Evolutionary conservation across 2,113 vertebrate genomes (phyloP).

Genomic region (Heptranchias perlo): DNA sequence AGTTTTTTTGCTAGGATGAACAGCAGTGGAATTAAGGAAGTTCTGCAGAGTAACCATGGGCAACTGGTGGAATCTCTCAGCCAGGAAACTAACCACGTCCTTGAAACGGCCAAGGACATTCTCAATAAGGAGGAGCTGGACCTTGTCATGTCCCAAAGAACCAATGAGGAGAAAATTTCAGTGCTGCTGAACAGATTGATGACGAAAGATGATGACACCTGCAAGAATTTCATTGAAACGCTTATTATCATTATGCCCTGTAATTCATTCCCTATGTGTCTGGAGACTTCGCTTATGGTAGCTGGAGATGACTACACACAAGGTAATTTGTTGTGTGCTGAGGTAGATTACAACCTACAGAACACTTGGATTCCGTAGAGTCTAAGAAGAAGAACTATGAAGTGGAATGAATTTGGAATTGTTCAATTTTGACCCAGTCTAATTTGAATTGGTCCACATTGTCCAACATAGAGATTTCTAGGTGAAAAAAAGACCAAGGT

Average conservation of each 20-base stretch:
- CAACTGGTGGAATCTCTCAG: slow-evolving; percentile 57
- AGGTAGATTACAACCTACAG: background rate
- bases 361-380: too few species aligned
- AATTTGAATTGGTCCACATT: background rate
- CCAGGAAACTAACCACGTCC: slow-evolving; percentile 42
- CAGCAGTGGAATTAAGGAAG: slow-evolving; percentile 44
- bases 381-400: background rate
- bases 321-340: background rate
- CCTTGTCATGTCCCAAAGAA: fast-evolving
- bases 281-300: slow-evolving; percentile 64
- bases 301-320: slow-evolving; percentile 53
- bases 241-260: slow-evolving; percentile 58
- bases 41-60: slow-evolving; percentile 46
- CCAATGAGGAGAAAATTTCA: slow-evolving; percentile 32
- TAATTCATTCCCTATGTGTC: slow-evolving; percentile 61
- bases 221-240: slow-evolving; percentile 57
- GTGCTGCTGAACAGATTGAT: slow-evolving; percentile 55
- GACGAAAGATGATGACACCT: slow-evolving; percentile 43
- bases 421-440: background rate
- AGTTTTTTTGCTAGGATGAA: slow-evolving; percentile 47
- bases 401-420: background rate
- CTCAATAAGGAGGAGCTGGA: slow-evolving; percentile 42
- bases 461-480: background rate
- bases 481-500: background rate
- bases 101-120: slow-evolving; percentile 41